Evolutionary conservation across 2,797 vertebrate species (phyloP), one percentile per base, ranked within the genome.

Genomic region (Heteromormyrus szaboi): DNA sequence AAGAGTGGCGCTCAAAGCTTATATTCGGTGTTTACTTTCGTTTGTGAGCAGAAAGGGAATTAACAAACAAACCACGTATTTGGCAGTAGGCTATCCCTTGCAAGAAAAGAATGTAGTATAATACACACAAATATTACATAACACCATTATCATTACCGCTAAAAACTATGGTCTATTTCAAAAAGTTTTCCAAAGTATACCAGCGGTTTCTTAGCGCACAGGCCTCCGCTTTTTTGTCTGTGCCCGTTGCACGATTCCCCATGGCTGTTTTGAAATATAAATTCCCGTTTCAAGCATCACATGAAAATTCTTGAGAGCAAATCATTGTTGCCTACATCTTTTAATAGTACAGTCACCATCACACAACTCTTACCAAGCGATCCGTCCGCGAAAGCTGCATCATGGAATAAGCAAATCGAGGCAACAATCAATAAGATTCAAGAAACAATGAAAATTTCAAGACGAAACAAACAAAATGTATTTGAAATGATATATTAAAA

Each of bases 401-500:
- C 94, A 95, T 96, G 95, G 94, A 95, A 95, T 96, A 95, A 96
- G 95, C 95, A 96, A 96, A 96, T 94, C 93, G 95, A 96, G 96
- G 95, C 95, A 95, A 95, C 95, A 95, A 95, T 93, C 95, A 95
- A 95, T 95, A 94, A 95, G 95, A 95, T 96, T 95, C 95, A 96
- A 96, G 94, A 96, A 96, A 96, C 95, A 96, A 96, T 96, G 94
- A 94, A 94, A 92, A 93, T 91, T 92, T 92, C 95, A 96, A 96
- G 95, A 96, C 95, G 93, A 96, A 96, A 96, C 94, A 96, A 96
- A 96, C 95, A 92, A 95, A 96, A 96, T 95, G 95, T 96, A 96
- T 96, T 96, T 96, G 94, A 96, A 96, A 96, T 95, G 95, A 96
- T 96, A 96, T 96, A 96, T 96, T 96, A 96, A 96, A 96, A 96